phyloP scores from a whole-genome alignment of 2,113 vertebrate genomes.

The Heliornis fulica region DNA sequence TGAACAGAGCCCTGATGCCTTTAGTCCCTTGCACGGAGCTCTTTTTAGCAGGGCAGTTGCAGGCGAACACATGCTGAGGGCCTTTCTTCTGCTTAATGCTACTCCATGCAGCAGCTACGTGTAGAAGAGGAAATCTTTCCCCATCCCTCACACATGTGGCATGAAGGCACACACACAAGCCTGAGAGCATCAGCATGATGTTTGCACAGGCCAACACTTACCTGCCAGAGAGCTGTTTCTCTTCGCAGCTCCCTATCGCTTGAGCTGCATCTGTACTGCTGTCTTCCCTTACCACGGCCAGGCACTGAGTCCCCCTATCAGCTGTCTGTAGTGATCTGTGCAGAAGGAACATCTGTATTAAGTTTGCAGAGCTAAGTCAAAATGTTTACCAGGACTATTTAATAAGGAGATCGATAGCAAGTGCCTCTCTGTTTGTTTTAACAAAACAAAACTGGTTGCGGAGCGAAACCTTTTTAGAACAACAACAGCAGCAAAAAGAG shows the following conservation, averaged over 20 bases:
- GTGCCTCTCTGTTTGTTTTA: constrained; percentile 66
- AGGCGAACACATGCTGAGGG: neutral
- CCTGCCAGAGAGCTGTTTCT: neutral
- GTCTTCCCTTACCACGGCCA: neutral
- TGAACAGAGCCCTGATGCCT: neutral
- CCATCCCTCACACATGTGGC: neutral
- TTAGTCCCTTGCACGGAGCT: neutral
- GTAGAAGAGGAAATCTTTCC: neutral
- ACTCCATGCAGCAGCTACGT: neutral
- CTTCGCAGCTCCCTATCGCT: neutral
- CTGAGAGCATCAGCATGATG: neutral
- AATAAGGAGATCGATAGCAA: constrained; percentile 68
- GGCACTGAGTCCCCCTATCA: neutral
- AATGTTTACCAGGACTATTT: constrained; percentile 72
- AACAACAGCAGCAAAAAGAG: neutral
- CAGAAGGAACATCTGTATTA: constrained; percentile 59
- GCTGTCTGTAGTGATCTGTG: constrained; percentile 14
- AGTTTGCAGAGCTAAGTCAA: constrained; percentile 61
- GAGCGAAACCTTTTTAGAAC: constrained; percentile 34
- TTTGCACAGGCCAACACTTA: neutral
- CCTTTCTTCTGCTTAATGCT: neutral
- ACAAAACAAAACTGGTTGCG: constrained; percentile 43
- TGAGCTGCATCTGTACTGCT: neutral
- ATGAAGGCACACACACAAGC: neutral
- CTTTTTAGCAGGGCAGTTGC: neutral